Evolutionary conservation across 2,888 invertebrate species (phyloP).

Genomic region (Matsumyia berberina): DNA sequence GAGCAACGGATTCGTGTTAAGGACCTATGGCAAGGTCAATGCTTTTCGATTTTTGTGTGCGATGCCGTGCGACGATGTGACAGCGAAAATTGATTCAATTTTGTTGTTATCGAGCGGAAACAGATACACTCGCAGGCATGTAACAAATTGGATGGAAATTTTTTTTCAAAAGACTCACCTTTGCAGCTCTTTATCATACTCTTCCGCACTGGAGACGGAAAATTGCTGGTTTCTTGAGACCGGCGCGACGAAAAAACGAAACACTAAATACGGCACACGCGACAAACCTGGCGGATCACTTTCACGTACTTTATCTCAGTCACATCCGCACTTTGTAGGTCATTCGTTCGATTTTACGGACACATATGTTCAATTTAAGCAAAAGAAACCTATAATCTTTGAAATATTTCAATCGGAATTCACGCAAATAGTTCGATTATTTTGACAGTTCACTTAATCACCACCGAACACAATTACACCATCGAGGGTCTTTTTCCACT

Average conservation of each 20-base stretch:
- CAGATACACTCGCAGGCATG: no score
- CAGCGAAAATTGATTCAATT: conserved; percentile 35
- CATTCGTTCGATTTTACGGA: neutral
- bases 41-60: conserved; percentile 77
- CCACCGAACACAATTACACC: conserved; percentile 52
- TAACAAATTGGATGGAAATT: neutral
- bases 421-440: conserved; percentile 37
- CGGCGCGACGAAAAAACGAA: conserved; percentile 40
- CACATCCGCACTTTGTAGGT: conserved; percentile 6
- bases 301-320: conserved; percentile 37
- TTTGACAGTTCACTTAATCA: conserved; percentile 46
- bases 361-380: neutral
- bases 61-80: conserved; percentile 52
- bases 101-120: conserved; percentile 3
- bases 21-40: conserved; percentile 79
- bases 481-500: conserved; percentile 16
- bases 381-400: neutral
- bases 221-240: conserved; percentile 43
- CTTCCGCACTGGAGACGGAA: conserved; percentile 63
- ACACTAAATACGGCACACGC: conserved; percentile 45
- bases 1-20: conserved; percentile 71
- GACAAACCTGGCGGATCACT: conserved; percentile 1
- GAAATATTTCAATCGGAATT: neutral
- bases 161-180: conserved; percentile 73
- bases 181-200: conserved; percentile 78